Percentiles rank a stretch among this genome's conserved stretches.
Evolutionary conservation across 1,140 invertebrate genomes (phyloP).

Genomic region (Lasioglossum baleicum): DNA sequence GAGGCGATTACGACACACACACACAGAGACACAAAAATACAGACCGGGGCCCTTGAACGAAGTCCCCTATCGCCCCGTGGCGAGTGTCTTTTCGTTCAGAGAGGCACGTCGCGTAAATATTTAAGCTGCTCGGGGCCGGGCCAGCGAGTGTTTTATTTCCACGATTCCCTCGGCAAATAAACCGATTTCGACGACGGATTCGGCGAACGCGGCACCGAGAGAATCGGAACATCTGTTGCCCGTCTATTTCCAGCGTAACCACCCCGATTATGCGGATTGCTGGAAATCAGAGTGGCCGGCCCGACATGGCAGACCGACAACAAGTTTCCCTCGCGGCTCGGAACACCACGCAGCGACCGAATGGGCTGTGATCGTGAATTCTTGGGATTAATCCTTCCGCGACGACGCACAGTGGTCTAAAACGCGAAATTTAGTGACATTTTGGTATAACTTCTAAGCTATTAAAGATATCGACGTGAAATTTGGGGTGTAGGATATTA

Average conservation of each 20-base stretch:
- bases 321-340: too few species aligned
- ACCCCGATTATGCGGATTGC: not conserved
- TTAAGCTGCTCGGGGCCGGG: constrained; percentile 18
- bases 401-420: too few species aligned
- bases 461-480: too few species aligned
- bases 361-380: too few species aligned
- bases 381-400: too few species aligned
- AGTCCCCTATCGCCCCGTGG: not conserved
- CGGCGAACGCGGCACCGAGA: constrained; percentile 5
- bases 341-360: too few species aligned
- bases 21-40: too few species aligned
- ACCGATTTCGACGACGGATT: constrained; percentile 42
- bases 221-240: constrained; percentile 23
- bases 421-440: too few species aligned
- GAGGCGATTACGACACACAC: constrained; percentile 14
- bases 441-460: too few species aligned
- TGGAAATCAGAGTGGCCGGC: not conserved
- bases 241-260: constrained; percentile 8
- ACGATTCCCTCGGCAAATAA: constrained; percentile 45
- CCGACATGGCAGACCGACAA: too few species aligned
- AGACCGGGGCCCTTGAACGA: constrained; percentile 5
- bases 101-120: constrained; percentile 25
- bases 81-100: constrained; percentile 1
- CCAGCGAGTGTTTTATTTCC: constrained; percentile 35
- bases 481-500: too few species aligned